phyloP scores from a whole-genome alignment of 2,888 invertebrate genomes.

The Eugnorisma glareosa region DNA sequence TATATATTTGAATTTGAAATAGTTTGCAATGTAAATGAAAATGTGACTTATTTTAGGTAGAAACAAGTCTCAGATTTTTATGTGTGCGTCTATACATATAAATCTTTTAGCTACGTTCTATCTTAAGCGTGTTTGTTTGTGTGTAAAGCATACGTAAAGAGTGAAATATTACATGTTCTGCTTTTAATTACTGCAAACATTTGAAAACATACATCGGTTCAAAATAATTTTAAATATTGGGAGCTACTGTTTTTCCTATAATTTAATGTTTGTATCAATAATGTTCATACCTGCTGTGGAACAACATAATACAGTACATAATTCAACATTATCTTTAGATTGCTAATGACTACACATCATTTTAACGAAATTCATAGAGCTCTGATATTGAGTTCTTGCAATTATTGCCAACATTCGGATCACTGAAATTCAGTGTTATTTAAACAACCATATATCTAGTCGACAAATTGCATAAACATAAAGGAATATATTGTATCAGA shows the following conservation, averaged over 20 bases:
- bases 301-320: not conserved
- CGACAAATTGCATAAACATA: not conserved
- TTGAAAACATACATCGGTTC: slow-evolving; percentile 29
- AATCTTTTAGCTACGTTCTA: slow-evolving; percentile 35
- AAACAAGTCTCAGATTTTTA: slow-evolving; percentile 5
- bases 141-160: slow-evolving; percentile 25
- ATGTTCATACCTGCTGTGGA: not conserved
- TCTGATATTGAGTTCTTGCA: not conserved
- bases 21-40: not conserved
- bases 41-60: not conserved
- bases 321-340: not conserved
- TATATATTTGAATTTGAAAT: not conserved
- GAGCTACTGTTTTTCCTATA: not conserved
- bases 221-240: slow-evolving; percentile 32
- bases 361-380: not conserved
- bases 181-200: slow-evolving; percentile 49
- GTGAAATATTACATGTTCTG: slow-evolving; percentile 37
- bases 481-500: not conserved
- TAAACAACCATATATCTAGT: not conserved
- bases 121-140: slow-evolving; percentile 27
- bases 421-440: not conserved
- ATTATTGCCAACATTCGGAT: not conserved
- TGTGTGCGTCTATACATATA: slow-evolving; percentile 19
- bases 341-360: not conserved
- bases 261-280: not conserved